Base-by-base conservation (phyloP, 2,113 vertebrate species). In the Chamaetylas fuelleborni region DNA sequence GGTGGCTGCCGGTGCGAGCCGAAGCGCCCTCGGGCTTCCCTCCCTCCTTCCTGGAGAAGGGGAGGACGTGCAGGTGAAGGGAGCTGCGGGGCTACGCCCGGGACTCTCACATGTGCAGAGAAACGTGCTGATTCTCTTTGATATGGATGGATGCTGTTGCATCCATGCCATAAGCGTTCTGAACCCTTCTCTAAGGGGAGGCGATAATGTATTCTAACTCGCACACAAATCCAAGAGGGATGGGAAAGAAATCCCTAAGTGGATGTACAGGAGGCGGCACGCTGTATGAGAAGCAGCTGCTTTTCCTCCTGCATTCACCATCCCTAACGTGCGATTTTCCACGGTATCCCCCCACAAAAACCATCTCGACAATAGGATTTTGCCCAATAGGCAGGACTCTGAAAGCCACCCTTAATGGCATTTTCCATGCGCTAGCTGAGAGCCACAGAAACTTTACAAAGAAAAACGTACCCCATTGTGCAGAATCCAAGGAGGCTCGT, bases 241-340 rank as follows among this genome's bases (percentile, higher is more conserved):
- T 34, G 80, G 51, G 54, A 77, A 78, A 76, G 48, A 83, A 56
- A 22, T 79, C 19, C 65, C 29, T 19, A 48, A 82, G 80, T 24
- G 57, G 62, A 25, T 60, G 40, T 48, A 36, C 71, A 48, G 65
- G 66, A 76, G 65, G 58, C 40, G 28, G 58, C 53, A 86, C 33
- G 0, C 10, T 40, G 50, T 57, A 22, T 40, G 74, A 72, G 71
- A 92, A 91, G 72, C 2, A n/a, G 23, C 16, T 51, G 60, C 60
- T 82, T 62, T 93, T 72, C 14, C 51, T 36, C 23, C 14, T 64
- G 45, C 65, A 12, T 40, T 66, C 64, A 23, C 50, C 34, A 9
- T 54, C 51, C 71, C 67, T 92, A 94, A 90, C 14, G 34, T 28
- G 79, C 87, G 34, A 2, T 93, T 96, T 81, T 95, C 86, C 72